Evolutionary conservation across 2,888 invertebrate genomes (phyloP).

Genomic region (Hedychridium roseum): DNA sequence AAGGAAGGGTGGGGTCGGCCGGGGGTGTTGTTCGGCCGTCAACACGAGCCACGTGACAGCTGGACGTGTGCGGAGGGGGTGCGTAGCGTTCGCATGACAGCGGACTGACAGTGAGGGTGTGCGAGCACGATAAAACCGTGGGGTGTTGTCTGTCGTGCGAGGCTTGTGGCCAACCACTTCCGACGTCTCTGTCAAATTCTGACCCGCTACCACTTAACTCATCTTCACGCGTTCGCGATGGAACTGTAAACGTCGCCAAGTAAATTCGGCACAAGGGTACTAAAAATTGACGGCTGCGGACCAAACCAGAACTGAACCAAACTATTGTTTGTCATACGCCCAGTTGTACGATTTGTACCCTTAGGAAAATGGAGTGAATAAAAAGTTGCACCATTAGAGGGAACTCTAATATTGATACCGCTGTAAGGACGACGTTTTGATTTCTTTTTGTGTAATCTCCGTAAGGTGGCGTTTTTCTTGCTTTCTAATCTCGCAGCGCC

Average conservation of each 20-base stretch:
- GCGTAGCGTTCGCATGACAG: constrained; percentile 46
- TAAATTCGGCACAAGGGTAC: neutral
- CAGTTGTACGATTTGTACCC: too few relatives aligned
- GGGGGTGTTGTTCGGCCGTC: constrained; percentile 19
- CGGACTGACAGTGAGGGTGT: constrained; percentile 51
- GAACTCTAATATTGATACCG: too few relatives aligned
- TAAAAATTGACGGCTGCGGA: neutral
- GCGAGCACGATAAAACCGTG: constrained; percentile 52
- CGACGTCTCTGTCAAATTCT: constrained; percentile 45
- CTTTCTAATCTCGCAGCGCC: too few relatives aligned
- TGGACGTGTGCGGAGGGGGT: constrained; percentile 38
- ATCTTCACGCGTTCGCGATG: neutral
- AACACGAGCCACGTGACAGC: constrained; percentile 42
- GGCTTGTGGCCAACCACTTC: constrained; percentile 56
- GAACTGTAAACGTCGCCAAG: neutral
- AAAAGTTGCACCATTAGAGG: too few relatives aligned
- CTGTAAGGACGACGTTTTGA: too few relatives aligned
- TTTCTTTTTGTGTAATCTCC: too few relatives aligned
- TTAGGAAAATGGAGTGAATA: too few relatives aligned
- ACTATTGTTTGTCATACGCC: too few relatives aligned
- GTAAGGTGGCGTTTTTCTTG: too few relatives aligned
- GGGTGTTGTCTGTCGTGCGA: constrained; percentile 43
- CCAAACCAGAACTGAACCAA: too few relatives aligned
- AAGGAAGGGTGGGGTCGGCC: constrained; percentile 13
- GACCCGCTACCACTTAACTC: constrained; percentile 10